A percentile compares a stretch with the other conserved stretches of the same genome.
Conservation (phyloP, 2,888 invertebrate genomes). For the Lagria hirta region DNA sequence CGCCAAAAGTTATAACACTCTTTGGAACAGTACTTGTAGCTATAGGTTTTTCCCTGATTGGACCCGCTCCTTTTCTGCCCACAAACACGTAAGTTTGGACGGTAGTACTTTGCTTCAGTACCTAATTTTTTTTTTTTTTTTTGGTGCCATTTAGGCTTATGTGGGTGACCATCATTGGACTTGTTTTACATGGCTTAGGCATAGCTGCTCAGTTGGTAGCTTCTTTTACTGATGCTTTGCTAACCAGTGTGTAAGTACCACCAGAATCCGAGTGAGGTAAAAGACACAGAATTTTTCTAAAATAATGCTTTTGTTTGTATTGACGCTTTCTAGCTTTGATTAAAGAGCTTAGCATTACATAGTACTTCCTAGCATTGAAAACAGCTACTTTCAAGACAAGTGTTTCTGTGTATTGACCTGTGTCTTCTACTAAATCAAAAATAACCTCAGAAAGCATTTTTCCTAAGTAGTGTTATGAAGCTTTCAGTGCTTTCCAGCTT, state of each 20-base stretch:
- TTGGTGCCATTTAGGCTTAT: constrained; percentile 60
- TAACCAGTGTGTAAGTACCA: constrained; percentile 76
- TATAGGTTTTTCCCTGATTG: constrained; percentile 71
- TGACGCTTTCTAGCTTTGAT: no score
- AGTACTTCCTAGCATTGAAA: constrained; percentile 1
- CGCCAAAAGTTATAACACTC: constrained; percentile 69
- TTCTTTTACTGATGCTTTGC: constrained; percentile 81
- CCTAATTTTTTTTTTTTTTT: no score
- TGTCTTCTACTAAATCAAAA: not conserved
- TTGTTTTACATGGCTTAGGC: constrained; percentile 79
- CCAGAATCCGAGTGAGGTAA: no score
- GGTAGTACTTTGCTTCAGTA: not conserved
- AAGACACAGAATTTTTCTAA: constrained; percentile 1
- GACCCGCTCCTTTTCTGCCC: constrained; percentile 78
- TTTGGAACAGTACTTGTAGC: constrained; percentile 68
- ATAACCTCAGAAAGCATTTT: no score
- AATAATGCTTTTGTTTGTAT: no score
- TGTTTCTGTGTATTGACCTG: not conserved
- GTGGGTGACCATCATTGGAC: constrained; percentile 68
- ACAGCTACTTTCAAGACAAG: not conserved
- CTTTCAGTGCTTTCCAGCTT: no score
- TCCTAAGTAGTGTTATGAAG: no score
- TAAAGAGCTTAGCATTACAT: no score
- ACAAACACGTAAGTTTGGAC: constrained; percentile 58
- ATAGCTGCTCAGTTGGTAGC: constrained; percentile 83